These are phyloP conservation scores for Fragum sueziense DNA, from an alignment of 2,888 invertebrate genomes.

Conservation along the genomic window DNA sequence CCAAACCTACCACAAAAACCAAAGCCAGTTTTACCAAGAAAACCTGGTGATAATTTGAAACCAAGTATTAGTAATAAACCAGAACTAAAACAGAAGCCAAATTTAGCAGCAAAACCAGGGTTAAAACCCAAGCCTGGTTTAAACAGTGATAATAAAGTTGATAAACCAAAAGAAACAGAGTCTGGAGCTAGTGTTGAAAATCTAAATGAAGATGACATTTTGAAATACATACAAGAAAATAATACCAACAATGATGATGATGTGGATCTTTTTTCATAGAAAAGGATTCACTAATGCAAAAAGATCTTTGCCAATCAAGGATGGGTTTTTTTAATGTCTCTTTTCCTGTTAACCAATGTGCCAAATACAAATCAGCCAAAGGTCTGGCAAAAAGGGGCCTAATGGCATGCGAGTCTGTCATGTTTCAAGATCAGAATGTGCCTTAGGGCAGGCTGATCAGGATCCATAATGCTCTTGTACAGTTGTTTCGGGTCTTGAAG, in stretches of 20 bases:
- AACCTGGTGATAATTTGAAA: not conserved
- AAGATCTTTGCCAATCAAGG: no score
- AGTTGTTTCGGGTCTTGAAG: no score
- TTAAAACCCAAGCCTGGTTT: slow-evolving; percentile 11
- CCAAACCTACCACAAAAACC: not conserved
- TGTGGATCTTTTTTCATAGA: slow-evolving; percentile 73
- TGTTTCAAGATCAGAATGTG: no score
- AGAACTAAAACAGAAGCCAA: slow-evolving; percentile 30
- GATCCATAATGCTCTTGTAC: no score
- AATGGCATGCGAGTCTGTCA: no score
- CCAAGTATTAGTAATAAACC: slow-evolving; percentile 13
- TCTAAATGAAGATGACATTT: slow-evolving; percentile 64
- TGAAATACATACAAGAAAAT: slow-evolving; percentile 72
- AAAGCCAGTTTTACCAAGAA: slow-evolving; percentile 1
- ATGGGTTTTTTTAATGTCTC: no score
- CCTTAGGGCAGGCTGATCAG: no score
- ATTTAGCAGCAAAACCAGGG: not conserved
- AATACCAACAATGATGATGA: slow-evolving; percentile 60
- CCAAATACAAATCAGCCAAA: no score
- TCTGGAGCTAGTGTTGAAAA: slow-evolving; percentile 10
- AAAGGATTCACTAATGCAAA: not conserved
- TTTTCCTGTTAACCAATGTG: no score
- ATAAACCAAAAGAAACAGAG: not conserved
- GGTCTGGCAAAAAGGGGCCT: no score
- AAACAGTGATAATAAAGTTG: not conserved